These are phyloP conservation scores for Pomatorhinus ruficollis DNA, from an alignment of 2,113 vertebrate species.

Conservation along the genomic window DNA sequence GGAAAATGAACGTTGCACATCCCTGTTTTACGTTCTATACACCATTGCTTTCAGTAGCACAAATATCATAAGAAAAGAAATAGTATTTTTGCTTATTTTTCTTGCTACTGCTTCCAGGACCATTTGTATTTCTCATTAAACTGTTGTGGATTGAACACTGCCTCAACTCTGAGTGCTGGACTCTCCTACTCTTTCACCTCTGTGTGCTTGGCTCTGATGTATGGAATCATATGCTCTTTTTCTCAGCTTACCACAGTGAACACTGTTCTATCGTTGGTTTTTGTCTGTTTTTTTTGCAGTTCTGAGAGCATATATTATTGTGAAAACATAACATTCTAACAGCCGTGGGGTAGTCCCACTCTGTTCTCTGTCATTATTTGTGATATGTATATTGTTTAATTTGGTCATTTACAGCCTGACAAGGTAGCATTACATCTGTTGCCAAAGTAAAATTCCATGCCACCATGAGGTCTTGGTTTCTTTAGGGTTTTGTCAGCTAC, in stretches of 20 bases:
- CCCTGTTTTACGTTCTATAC: neutral
- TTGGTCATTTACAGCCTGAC: neutral
- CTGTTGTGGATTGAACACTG: neutral
- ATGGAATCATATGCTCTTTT: neutral
- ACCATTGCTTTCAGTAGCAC: neutral
- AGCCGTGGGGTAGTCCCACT: neutral
- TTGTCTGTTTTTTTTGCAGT: neutral
- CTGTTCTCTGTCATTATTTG: neutral
- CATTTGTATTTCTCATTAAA: neutral
- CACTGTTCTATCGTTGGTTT: neutral
- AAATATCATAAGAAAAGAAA: neutral
- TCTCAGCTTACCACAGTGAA: neutral
- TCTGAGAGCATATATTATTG: neutral
- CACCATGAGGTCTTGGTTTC: neutral
- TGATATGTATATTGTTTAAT: neutral
- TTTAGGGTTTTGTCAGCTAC: neutral
- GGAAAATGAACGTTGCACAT: neutral
- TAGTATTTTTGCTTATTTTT: neutral
- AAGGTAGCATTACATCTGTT: neutral
- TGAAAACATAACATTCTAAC: neutral
- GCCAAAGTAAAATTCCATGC: neutral
- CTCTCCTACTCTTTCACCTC: neutral
- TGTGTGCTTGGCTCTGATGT: too few species aligned
- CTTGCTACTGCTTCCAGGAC: neutral
- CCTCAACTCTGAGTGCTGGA: neutral